Evolutionary conservation across 2,888 invertebrate genomes (phyloP).

Genomic region (Boloria selene): DNA sequence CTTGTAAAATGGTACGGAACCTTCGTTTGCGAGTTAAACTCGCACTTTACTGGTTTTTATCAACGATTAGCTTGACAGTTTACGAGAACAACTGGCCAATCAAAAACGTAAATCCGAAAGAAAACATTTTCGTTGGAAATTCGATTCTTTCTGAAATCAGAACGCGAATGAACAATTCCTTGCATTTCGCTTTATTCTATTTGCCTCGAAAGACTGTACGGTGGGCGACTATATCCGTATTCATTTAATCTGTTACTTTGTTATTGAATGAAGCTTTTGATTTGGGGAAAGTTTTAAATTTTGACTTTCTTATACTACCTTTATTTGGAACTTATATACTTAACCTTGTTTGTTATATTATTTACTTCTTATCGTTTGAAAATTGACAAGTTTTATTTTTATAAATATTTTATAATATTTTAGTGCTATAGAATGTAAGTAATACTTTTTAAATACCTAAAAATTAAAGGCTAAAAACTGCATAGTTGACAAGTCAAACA

Average conservation of each 20-base stretch:
- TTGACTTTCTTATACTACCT: too few relatives aligned
- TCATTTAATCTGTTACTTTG: not conserved
- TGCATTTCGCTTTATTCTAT: constrained; percentile 55
- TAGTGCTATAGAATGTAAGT: too few relatives aligned
- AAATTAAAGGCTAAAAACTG: too few relatives aligned
- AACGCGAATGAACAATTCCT: constrained; percentile 52
- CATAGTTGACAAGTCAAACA: too few relatives aligned
- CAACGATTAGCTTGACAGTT: not conserved
- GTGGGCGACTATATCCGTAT: not conserved
- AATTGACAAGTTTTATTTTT: too few relatives aligned
- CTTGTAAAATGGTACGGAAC: not conserved
- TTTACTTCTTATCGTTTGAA: too few relatives aligned
- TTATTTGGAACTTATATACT: too few relatives aligned
- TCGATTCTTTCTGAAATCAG: constrained; percentile 52
- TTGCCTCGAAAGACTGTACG: constrained; percentile 30
- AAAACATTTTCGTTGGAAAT: constrained; percentile 26
- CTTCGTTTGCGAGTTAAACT: not conserved
- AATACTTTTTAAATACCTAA: too few relatives aligned
- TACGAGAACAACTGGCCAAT: constrained; percentile 15
- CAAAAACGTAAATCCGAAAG: constrained; percentile 24
- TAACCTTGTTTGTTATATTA: too few relatives aligned
- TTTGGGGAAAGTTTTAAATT: not conserved
- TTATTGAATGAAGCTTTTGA: not conserved
- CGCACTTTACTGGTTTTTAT: not conserved
- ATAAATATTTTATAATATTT: too few relatives aligned